Conservation (phyloP, 2,888 invertebrate genomes). For the Belgica antarctica region DNA sequence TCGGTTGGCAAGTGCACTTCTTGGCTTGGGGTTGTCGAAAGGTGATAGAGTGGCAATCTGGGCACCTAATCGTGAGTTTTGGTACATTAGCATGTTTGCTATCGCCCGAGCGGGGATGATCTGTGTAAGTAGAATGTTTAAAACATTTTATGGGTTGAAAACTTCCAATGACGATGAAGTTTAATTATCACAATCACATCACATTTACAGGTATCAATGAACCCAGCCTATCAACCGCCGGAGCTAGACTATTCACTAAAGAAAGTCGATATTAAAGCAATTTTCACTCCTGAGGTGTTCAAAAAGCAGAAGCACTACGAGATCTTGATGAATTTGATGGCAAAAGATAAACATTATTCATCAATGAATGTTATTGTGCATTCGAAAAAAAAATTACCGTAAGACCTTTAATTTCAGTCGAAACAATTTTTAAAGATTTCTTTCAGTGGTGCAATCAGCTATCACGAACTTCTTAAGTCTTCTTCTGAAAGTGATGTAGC, state of each 20-base stretch:
- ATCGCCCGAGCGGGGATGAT: slow-evolving; percentile 70
- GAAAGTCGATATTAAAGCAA: slow-evolving; percentile 66
- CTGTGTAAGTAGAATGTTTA: slow-evolving; percentile 54
- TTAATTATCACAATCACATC: too few species aligned
- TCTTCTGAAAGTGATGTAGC: slow-evolving; percentile 47
- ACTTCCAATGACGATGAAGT: too few species aligned
- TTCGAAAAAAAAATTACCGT: slow-evolving; percentile 56
- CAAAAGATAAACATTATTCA: slow-evolving; percentile 56
- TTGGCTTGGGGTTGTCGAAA: slow-evolving; percentile 64
- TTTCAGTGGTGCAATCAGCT: slow-evolving; percentile 54
- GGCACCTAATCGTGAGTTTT: slow-evolving; percentile 75
- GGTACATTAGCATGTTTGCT: slow-evolving; percentile 71
- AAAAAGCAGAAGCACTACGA: slow-evolving; percentile 67
- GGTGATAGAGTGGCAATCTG: slow-evolving; percentile 78
- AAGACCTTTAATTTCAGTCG: slow-evolving; percentile 47
- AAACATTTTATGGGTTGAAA: too few species aligned
- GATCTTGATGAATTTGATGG: slow-evolving; percentile 60
- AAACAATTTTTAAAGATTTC: background rate
- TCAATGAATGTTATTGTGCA: slow-evolving; percentile 61
- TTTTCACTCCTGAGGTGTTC: slow-evolving; percentile 64
- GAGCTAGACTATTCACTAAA: slow-evolving; percentile 72
- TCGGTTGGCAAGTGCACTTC: slow-evolving; percentile 68
- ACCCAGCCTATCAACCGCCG: slow-evolving; percentile 62
- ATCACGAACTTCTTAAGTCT: slow-evolving; percentile 53
- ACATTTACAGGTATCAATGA: slow-evolving; percentile 65